A percentile compares a stretch with the other conserved stretches of the same genome.
These are phyloP conservation scores for Xiphorhynchus erythropygius DNA, from an alignment of 2,797 vertebrate genomes.

Conservation along the genomic window DNA sequence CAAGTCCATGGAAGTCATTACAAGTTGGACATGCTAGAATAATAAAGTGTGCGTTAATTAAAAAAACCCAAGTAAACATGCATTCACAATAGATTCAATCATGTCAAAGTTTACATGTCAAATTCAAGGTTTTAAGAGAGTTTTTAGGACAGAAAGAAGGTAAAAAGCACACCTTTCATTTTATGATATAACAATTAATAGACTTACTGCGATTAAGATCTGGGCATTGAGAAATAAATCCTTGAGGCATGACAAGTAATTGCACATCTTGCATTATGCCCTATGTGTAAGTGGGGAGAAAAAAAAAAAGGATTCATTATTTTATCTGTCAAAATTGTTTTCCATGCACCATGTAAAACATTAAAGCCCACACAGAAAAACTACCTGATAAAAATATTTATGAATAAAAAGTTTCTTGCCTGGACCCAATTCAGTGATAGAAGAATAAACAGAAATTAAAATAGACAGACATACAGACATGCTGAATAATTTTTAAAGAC, in stretches of 20 bases:
- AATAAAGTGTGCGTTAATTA: conserved; percentile 8
- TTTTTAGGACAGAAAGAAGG: conserved; percentile 33
- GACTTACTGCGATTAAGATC: conserved; percentile 98
- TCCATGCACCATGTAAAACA: conserved; percentile 35
- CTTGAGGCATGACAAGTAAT: conserved; percentile 95
- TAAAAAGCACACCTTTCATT: conserved; percentile 31
- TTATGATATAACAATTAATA: conserved; percentile 33
- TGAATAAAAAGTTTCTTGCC: conserved; percentile 9
- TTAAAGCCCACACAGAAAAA: conserved; percentile 4
- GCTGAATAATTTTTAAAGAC: conserved; percentile 49
- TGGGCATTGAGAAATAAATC: conserved; percentile 96
- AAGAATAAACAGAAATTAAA: conserved; percentile 22
- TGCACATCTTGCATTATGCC: conserved; percentile 97
- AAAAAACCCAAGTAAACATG: not conserved
- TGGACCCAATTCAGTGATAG: not conserved
- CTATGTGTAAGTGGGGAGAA: conserved; percentile 69
- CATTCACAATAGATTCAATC: not conserved
- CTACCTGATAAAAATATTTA: not conserved
- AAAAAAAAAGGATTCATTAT: conserved; percentile 19
- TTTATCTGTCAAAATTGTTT: conserved; percentile 53
- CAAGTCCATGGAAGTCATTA: conserved; percentile 97
- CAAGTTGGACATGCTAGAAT: conserved; percentile 94
- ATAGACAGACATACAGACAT: conserved; percentile 5
- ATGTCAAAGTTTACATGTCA: not conserved
- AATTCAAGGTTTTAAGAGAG: conserved; percentile 22